A percentile compares a stretch with the other conserved stretches of the same genome.
phyloP scores from a whole-genome alignment of 1,140 invertebrate species.

The Platyura marginata region DNA sequence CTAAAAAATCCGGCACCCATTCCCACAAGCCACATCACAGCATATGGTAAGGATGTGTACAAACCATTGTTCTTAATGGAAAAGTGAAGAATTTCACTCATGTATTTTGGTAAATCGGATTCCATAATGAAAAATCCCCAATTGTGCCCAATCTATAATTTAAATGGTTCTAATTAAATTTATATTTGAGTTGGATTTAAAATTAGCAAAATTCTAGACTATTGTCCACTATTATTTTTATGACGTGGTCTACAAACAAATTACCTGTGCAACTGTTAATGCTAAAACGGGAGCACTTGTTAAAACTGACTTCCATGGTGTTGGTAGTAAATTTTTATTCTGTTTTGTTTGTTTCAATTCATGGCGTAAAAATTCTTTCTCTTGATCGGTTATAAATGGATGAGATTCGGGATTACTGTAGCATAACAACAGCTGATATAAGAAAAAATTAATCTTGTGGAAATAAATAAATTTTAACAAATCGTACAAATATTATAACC shows the following conservation, averaged over 20 bases:
- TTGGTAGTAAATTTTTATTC: slow-evolving; percentile 33
- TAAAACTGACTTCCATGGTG: slow-evolving; percentile 54
- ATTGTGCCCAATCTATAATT: slow-evolving; percentile 73
- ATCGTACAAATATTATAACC: slow-evolving; percentile 51
- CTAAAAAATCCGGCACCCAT: slow-evolving; percentile 43
- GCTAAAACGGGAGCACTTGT: slow-evolving; percentile 59
- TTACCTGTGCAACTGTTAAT: slow-evolving; percentile 37
- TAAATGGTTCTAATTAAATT: slow-evolving; percentile 9
- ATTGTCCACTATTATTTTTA: too few relatives aligned
- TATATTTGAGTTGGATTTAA: too few relatives aligned
- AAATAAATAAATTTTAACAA: too few relatives aligned
- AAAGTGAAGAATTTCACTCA: slow-evolving; percentile 72
- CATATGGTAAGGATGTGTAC: slow-evolving; percentile 47
- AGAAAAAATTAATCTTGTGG: too few relatives aligned
- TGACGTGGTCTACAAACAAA: too few relatives aligned
- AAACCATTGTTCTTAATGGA: slow-evolving; percentile 53
- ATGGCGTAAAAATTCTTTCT: slow-evolving; percentile 52
- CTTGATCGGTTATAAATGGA: slow-evolving; percentile 63
- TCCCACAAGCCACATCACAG: slow-evolving; percentile 54
- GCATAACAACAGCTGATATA: slow-evolving; percentile 44
- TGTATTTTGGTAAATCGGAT: slow-evolving; percentile 82
- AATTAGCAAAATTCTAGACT: too few relatives aligned
- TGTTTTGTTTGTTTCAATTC: slow-evolving; percentile 30
- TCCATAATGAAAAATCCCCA: slow-evolving; percentile 92
- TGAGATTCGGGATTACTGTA: slow-evolving; percentile 62